Base-by-base conservation (phyloP, 2,113 vertebrate genomes). In the Ochotona curzoniae region DNA sequence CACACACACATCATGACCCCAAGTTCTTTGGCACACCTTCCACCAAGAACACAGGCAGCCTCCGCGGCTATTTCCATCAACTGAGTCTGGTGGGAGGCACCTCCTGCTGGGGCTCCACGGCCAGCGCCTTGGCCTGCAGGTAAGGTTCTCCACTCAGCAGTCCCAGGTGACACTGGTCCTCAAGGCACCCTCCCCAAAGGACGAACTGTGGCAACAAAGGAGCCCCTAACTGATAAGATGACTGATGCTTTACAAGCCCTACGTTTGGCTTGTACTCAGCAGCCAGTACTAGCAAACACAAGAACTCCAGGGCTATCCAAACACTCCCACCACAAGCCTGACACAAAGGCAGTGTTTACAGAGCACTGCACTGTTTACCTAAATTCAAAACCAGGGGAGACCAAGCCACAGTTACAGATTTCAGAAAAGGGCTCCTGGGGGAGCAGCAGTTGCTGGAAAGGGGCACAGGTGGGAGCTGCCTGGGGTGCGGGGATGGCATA, bases 11-110 rank as follows among this genome's bases (percentile, higher is more conserved):
- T n/a, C n/a, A n/a, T 0, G 3, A 76, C 15, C 81, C 86, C 6
- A 26, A 93, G 61, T n/a, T 44, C 60, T 54, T 25, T 66, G 70
- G 87, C 35, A 67, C 20, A 67, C 28, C 26, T 82, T 74, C 70
- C 57, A 26, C 80, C 30, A 87, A 75, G 44, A 44, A 44, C 38
- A 91, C 1, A 8, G 14, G 28, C 57, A 30, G 69, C 38, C 38
- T 44, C 38, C 38, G 6, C 38, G 38, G 38, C 69, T 75, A 44
- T 25, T 66, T 82, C 63, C 85, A 85, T 4, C 74, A 81, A 71
- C 0, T 70, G 64, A 57, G 26, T 57, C 20, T 0, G n/a, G 20
- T 1, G 13, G 47, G 44, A 28, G 47, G 82, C 61, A 86, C 2
- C 1, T 1, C 32, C 10, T 10, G 13, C 14, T 44, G 38, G 38